These are phyloP conservation scores for Chiridota heheva DNA, from an alignment of 35 echinoderm and acorn worm species.

Conservation along the genomic window DNA sequence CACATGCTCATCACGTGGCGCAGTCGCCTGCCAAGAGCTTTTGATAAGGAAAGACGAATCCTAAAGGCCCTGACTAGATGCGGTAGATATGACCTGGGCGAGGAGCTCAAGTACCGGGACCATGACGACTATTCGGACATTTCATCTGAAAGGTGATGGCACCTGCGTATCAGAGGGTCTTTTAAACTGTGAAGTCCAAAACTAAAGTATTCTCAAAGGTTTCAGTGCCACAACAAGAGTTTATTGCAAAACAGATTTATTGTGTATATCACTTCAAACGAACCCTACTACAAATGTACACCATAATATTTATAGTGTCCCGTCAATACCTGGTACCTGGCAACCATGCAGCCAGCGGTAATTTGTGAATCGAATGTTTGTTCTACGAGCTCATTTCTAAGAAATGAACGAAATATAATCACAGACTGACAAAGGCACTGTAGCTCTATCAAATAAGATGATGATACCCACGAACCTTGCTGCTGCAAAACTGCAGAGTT, in stretches of 20 bases:
- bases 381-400: no score
- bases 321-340: no score
- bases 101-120: slow-evolving; percentile 82
- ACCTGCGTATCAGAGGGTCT: not conserved
- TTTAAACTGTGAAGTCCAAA: not conserved
- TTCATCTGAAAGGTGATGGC: not conserved
- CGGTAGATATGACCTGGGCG: slow-evolving; percentile 85
- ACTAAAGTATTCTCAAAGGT: not conserved
- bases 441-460: no score
- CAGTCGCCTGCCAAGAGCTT: slow-evolving; percentile 68
- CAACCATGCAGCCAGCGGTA: no score
- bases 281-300: no score
- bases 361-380: no score
- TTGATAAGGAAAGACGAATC: slow-evolving; percentile 82
- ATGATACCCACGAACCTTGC: no score
- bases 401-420: no score
- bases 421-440: no score
- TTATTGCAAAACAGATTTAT: not conserved
- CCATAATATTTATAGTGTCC: no score
- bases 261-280: not conserved
- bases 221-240: not conserved
- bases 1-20: slow-evolving; percentile 91
- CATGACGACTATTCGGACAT: slow-evolving; percentile 20
- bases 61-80: slow-evolving; percentile 59
- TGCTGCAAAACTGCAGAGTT: no score